Base-by-base conservation (phyloP, 2,797 vertebrate genomes). In the Holocentrus rufus region DNA sequence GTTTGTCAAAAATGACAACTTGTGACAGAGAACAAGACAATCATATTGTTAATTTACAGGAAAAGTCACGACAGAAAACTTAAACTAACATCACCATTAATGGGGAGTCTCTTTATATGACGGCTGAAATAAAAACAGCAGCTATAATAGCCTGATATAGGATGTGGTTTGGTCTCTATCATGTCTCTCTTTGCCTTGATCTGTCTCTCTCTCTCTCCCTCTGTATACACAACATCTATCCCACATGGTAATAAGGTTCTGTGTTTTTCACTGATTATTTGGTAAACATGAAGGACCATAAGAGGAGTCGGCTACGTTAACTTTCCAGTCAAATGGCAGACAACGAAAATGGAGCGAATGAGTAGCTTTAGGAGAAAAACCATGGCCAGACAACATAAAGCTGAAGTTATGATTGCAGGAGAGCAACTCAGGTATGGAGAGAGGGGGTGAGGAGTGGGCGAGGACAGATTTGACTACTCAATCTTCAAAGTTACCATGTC, bases 351-450 rank as follows among this genome's bases (percentile, higher is more conserved):
- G 95, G 94, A 96, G 77, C 88, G 81, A 77, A 89, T 91, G 80
- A 85, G 49, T 60, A 86, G 92, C 82, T 59, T 93, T 34, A 91
- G 92, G 86, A 94, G 92, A 67, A 94, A 89, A 86, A 90, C 92
- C 4, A 85, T 91, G 14, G 90, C 91, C 6, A 87, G 93, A 70
- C 95, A 95, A 55, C 92, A 94, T 63, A 92, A 95, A 73, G 93
- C 92, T 0, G 96, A 97, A 87, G 93, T 96, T 73, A 94, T 96
- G 94, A 95, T 96, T 52, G 94, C 95, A n/a, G 95, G 96, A 77
- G 96, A 97, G 76, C 95, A 96, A 34, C 94, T 97, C 78, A 95
- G 96, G 96, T 97, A 95, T 10, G 88, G 65, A 20, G n/a, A 39
- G 20, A 59, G 42, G 18, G 31, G 64, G 44, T 23, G n/a, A 55